Conservation (phyloP, 2,797 vertebrate species). For the Parauchenoglanis punctatus region DNA sequence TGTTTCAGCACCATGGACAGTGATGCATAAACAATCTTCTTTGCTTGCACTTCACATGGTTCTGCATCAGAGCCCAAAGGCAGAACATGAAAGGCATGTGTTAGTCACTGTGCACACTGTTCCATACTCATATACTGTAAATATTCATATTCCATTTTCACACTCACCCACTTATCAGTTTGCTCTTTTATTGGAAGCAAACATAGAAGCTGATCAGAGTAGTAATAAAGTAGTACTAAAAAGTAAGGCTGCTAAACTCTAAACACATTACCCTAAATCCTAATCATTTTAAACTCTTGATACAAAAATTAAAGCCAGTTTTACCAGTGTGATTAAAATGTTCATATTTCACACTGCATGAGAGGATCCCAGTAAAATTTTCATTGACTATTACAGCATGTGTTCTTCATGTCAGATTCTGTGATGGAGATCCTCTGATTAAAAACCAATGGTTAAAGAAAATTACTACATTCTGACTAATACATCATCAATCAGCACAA, state of each 20-base stretch:
- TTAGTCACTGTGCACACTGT: neutral
- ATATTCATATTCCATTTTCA: neutral
- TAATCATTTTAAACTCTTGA: neutral
- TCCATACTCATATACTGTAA: neutral
- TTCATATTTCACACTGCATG: neutral
- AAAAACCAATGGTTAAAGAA: neutral
- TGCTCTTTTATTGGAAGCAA: neutral
- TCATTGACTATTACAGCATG: neutral
- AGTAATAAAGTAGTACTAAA: neutral
- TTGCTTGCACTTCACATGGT: neutral
- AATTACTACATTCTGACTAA: neutral
- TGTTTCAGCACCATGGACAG: constrained; percentile 55
- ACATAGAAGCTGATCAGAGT: neutral
- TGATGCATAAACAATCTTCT: neutral
- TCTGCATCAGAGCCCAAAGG: neutral
- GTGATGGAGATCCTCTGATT: neutral
- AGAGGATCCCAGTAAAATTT: neutral
- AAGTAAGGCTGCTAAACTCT: neutral
- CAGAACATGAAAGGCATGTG: neutral
- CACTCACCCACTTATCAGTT: neutral
- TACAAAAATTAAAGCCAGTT: neutral
- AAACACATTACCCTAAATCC: neutral
- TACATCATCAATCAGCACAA: neutral
- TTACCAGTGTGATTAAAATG: neutral
- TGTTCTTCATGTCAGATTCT: neutral